Conservation (phyloP, 2,797 vertebrate genomes). For the Glyptemys insculpta region DNA sequence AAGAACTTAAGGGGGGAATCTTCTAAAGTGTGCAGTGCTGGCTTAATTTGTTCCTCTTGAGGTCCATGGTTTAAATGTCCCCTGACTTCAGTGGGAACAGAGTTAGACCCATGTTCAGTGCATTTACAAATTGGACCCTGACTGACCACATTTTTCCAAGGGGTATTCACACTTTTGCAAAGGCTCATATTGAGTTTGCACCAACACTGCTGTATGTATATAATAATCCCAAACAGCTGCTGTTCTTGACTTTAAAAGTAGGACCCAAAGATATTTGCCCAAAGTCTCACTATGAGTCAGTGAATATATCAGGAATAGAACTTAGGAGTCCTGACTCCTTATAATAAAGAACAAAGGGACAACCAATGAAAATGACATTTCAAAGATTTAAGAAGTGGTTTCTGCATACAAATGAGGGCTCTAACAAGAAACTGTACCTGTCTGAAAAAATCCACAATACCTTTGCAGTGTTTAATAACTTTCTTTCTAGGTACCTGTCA, state of each 20-base stretch:
- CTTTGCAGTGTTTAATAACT: background rate
- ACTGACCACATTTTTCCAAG: background rate
- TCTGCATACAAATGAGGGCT: slow-evolving; percentile 13
- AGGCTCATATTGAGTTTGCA: accelerated
- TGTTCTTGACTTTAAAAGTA: background rate
- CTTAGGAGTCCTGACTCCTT: background rate
- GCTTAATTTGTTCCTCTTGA: background rate
- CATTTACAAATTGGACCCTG: background rate
- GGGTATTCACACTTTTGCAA: background rate
- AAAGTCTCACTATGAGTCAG: background rate
- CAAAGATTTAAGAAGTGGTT: background rate
- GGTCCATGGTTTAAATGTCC: background rate
- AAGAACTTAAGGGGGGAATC: background rate
- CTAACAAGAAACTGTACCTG: background rate
- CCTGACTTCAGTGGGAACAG: background rate
- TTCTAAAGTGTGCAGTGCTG: background rate
- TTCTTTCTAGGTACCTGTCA: background rate
- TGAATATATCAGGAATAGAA: background rate
- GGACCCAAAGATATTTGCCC: background rate
- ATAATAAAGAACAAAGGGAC: background rate
- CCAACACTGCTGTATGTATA: accelerated
- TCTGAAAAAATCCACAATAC: slow-evolving; percentile 12
- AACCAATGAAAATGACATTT: background rate
- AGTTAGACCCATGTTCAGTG: background rate
- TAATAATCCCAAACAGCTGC: accelerated